Evolutionary conservation across 2,888 invertebrate species (phyloP), one percentile per base, ranked within the genome.

Genomic region (Rhagophthalmus giganteus): DNA sequence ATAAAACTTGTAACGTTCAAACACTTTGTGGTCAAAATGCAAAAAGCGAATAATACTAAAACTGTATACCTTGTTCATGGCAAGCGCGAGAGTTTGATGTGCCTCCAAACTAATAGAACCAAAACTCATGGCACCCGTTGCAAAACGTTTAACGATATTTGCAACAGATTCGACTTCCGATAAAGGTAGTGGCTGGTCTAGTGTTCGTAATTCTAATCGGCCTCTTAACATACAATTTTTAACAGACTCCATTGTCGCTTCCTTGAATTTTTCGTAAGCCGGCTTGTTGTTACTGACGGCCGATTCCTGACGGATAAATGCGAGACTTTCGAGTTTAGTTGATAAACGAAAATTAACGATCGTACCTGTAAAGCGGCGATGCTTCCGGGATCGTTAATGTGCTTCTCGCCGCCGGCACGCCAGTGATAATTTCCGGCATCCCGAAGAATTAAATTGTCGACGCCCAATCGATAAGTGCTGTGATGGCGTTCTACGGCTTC

Each of bases 381-480:
- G 56, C 78, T 78, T 61, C 85, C 78, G 0, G 99, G 99, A 70
- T 98, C 97, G 74, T 99, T 99, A 68, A 99, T 87, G 76, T 99
- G 99, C 61, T 93, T 92, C 78, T 99, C 98, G 1, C 99, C 99
- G 9, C 94, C 96, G 56, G 89, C 86, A 63, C 98, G 84, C 97
- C 97, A 99, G 75, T 99, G 96, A 74, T 91, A 98, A 66, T 86
- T 86, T 4, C 98, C 99, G 7, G 95, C 94, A 68, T 74, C 81
- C 70, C 88, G 81, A 26, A 93, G 78, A 13, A 90, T 82, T 2
- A 86, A 72, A 61, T 84, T 81, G 66, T 95, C 94, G 58, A 82
- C 77, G 27, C 81, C 78, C 15, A 81, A 76, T 39, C 82, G 81
- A 65, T 87, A 93, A 0, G 92, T 87, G 49, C 90, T 79, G 33